Evolutionary conservation across 2,797 vertebrate genomes (phyloP).

Genomic region (Thunnus albacares): DNA sequence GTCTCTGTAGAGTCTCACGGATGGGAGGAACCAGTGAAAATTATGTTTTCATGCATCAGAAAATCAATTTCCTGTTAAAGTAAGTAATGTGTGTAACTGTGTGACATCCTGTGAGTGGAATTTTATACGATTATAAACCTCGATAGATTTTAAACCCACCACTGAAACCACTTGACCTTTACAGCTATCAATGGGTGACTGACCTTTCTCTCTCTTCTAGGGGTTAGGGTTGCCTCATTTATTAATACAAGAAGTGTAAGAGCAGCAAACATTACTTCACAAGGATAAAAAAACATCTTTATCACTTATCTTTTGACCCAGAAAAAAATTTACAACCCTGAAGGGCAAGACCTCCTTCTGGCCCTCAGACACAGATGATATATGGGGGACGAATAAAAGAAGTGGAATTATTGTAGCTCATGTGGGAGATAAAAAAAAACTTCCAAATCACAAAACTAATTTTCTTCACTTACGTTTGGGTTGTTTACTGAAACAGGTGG

Average conservation of each 20-base stretch:
- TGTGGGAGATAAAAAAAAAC: neutral
- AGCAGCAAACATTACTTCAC: neutral
- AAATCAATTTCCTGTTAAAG: neutral
- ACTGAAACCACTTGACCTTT: neutral
- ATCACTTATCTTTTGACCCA: slow-evolving; percentile 8
- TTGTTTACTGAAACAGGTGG: neutral
- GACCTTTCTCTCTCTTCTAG: neutral
- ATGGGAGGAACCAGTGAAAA: neutral
- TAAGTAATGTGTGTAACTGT: neutral
- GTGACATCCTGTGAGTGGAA: neutral
- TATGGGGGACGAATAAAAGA: neutral
- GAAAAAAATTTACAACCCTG: neutral
- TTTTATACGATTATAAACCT: no score
- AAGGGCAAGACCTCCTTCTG: neutral
- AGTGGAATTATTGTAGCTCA: neutral
- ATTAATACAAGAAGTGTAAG: neutral
- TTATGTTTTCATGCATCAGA: neutral
- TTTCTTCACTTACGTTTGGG: neutral
- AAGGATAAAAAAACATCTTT: neutral
- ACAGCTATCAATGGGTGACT: neutral
- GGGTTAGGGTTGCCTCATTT: neutral
- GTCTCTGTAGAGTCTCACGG: neutral
- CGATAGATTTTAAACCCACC: no score
- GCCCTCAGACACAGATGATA: neutral
- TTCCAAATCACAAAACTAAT: neutral